Base-by-base conservation (phyloP, 2,797 vertebrate species). In the Prunella strophiata region DNA sequence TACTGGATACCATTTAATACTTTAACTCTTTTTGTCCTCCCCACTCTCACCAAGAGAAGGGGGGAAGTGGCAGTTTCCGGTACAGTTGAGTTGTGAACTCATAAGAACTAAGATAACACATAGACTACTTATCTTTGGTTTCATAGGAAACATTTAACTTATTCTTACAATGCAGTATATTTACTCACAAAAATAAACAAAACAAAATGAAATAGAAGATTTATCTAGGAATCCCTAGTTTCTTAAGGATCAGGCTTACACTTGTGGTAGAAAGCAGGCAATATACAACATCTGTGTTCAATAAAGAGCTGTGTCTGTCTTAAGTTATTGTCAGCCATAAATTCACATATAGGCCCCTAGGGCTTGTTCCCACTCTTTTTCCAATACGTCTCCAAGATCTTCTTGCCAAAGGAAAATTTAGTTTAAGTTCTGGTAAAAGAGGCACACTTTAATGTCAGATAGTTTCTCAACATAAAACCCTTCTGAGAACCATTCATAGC, bases 221-320 rank as follows among this genome's bases (percentile, higher is more conserved):
- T 65, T 55, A 62, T 78, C 75, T 73, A 88, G 32, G 34, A 88
- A 59, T 59, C 15, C 4, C n/a, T 78, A 48, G 70, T 66, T 93
- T 89, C 76, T 85, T 72, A 86, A 84, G 47, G 63, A 89, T 88
- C 54, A 58, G 16, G 84, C 48, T 89, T 91, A 92, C 42, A 50
- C 58, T 88, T 68, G 63, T 48, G 65, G 71, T 66, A 88, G 54
- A 91, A 94, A 85, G 65, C 17, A 94, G 25, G 77, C 81, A 96
- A 96, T 96, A 93, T 57, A 92, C 71, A 89, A 95, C 96, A 97
- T 96, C 95, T 96, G 93, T 89, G 89, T 93, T 97, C 95, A 95
- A 93, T 89, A 85, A 95, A 91, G 73, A 88, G 54, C 66, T 85
- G 40, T 82, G 83, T 90, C 94, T 96, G 94, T 91, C 94, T 95